A percentile compares a stretch with the other conserved stretches of the same genome.
These are phyloP conservation scores for pig (Sus scrofa) DNA, from an alignment of 2,113 vertebrate genomes.

Conservation along the genomic window T2T-Sscrofa CM000820.6:2137001-2137500, in stretches of 20 bases:
- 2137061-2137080: not conserved
- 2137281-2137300: not conserved
- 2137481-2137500: not conserved
- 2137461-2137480: not conserved
- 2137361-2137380: not conserved
- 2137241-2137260: not conserved
- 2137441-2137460: not conserved
- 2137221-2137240: not conserved
- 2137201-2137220: slow-evolving; percentile 10
- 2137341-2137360: not conserved
- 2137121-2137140: not conserved
- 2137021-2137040: not conserved
- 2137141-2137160: not conserved
- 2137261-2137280: not conserved
- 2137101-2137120: not conserved
- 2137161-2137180: not conserved
- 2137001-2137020: not conserved
- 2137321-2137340: not conserved
- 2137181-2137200: not conserved
- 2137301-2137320: not conserved
- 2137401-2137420: not conserved
- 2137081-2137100: slow-evolving; percentile 26
- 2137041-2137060: not conserved
- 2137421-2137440: not conserved
- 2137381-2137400: not conserved